Evolutionary conservation across 2,113 vertebrate species (phyloP), one percentile per base, ranked within the genome.

Genomic region (Platycercus adscitus): DNA sequence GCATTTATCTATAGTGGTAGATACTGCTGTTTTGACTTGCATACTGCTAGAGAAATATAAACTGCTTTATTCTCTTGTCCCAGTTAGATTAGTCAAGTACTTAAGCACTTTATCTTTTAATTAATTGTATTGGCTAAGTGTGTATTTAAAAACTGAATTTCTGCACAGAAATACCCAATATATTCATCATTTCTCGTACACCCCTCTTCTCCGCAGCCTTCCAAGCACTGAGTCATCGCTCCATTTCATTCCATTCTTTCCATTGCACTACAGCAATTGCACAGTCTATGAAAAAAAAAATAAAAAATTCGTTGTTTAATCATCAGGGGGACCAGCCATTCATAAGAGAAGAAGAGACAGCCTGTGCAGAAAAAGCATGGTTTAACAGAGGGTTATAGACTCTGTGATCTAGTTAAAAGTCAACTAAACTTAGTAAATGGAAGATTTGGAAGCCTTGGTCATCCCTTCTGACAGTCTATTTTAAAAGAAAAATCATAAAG

Each of bases 221-320:
- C 96, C 92, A 98, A 89, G 72, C 33, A 68, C 82, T 97, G 97
- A 98, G 89, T 98, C 96, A 98, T 72, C 96, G 80, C 71, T 96
- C 93, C 86, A 92, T 79, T 96, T 94, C 95, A 96, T 95, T 97
- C 92, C 93, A 92, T 96, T 98, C 70, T 97, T 87, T 69, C 94
- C 90, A 95, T 93, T 96, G 66, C 95, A 96, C 93, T 69, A 93
- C 89, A 97, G 87, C 96, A 95, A 97, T 97, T 95, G 96, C 55
- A 97, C 43, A 85, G 80, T 80, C 75, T 87, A 53, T 71, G 63
- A 94, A 78, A 93, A 93, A 96, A 96, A 96, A 73, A 5, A 47
- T 91, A 86, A n/a, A n/a, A n/a, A n/a, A n/a, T 87, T 91, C 96
- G 61, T 95, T 96, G 73, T 96, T 97, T 97, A 95, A 97, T 92